These are phyloP conservation scores for Heliconius melpomene DNA, from an alignment of 1,140 invertebrate species.

Conservation along the genomic window DNA sequence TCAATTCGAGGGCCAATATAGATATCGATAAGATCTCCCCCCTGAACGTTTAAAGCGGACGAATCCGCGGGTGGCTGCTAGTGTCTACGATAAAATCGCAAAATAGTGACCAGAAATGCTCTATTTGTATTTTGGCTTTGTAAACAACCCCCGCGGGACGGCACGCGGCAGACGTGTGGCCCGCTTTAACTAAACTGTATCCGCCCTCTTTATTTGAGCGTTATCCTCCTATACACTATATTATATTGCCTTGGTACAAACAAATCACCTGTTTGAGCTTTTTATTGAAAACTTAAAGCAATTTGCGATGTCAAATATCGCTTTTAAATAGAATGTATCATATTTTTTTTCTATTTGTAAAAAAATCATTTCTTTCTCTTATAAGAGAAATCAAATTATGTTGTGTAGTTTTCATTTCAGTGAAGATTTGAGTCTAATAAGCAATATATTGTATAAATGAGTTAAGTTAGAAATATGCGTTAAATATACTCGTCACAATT, in stretches of 20 bases:
- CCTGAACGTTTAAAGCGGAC: not conserved
- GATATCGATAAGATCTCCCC: not conserved
- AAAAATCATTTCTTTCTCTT: not conserved
- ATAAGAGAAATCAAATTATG: not conserved
- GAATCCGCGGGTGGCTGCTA: slow-evolving; percentile 15
- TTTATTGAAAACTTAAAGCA: not conserved
- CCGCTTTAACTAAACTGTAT: slow-evolving; percentile 53
- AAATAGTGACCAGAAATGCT: slow-evolving; percentile 44
- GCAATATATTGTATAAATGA: too few relatives aligned
- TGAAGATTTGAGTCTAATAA: too few relatives aligned
- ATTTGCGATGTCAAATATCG: not conserved
- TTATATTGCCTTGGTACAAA: slow-evolving; percentile 31
- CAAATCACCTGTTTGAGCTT: slow-evolving; percentile 26
- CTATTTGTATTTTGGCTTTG: slow-evolving; percentile 42
- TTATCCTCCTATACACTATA: slow-evolving; percentile 31
- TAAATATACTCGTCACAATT: too few relatives aligned
- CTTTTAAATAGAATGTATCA: not conserved
- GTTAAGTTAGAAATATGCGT: too few relatives aligned
- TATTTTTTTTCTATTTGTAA: not conserved
- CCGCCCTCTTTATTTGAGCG: slow-evolving; percentile 47
- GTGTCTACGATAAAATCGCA: slow-evolving; percentile 34
- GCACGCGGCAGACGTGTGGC: slow-evolving; percentile 47
- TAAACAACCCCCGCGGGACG: slow-evolving; percentile 35
- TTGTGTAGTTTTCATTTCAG: not conserved
- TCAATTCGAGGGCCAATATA: not conserved